Base-by-base conservation (phyloP, 92 coral and sea anemone species). In the Umimayanthus chanpuru region DNA sequence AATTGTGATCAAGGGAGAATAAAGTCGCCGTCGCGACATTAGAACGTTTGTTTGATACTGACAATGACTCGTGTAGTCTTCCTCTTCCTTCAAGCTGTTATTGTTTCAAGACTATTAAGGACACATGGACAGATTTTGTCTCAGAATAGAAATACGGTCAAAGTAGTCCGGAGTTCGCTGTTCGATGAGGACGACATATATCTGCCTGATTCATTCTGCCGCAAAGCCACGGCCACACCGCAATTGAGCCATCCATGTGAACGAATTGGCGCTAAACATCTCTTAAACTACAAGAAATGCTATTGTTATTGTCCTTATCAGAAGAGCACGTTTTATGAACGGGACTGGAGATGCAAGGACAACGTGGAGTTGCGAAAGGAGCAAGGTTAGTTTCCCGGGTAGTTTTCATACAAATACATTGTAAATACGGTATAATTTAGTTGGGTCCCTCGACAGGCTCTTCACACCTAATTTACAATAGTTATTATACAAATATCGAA, bases 381-480 rank as follows among this genome's bases (percentile, higher is more conserved):
- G 64, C 65, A 83, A 70, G 87, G 87, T 83, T 25, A n/a, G 58
- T 25, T 26, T n/a, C n/a, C n/a, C 44, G 87, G 87, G 70, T 25
- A n/a, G 58, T 32, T 32, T 32, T 32, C 36, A 32, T 32, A 32
- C 36, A 32, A 32, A 32, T 32, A 32, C 36, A 32, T 38, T 32
- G 36, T 32, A 32, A 32, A 32, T 32, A 32, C 36, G 36, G 2
- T 32, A 32, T 32, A 32, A 32, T 32, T 32, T 32, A 32, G 36
- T 32, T 32, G 36, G 36, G 36, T 32, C 36, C 36, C 36, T 32
- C 36, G 36, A 32, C 36, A 2, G 36, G 36, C 36, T 32, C 36
- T 32, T 32, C 36, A 32, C 36, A 32, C 36, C 36, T 32, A 32
- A 32, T 32, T 32, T 32, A 32, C 36, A 32, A 32, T 32, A 32